phyloP scores from a whole-genome alignment of 2,888 invertebrate genomes.

The Leucania comma region DNA sequence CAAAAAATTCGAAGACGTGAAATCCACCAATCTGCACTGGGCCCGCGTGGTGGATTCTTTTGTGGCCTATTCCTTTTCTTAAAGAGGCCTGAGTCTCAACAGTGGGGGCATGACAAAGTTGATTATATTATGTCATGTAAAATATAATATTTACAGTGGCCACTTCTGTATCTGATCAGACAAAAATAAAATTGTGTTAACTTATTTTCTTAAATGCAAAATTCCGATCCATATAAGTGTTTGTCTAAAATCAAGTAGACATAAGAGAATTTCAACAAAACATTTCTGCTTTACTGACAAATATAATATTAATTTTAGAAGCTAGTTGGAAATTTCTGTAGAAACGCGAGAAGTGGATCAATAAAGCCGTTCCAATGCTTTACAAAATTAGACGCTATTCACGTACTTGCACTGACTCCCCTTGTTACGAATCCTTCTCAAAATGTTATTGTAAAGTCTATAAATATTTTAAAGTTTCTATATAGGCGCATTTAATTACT shows the following conservation, averaged over 20 bases:
- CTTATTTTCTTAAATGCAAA: background rate
- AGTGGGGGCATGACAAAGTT: no score
- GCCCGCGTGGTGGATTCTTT: no score
- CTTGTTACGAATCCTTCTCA: slow-evolving; percentile 29
- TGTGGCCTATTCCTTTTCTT: no score
- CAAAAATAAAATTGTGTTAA: background rate
- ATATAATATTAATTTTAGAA: slow-evolving; percentile 39
- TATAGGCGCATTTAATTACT: no score
- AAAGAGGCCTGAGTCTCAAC: no score
- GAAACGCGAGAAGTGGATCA: slow-evolving; percentile 26
- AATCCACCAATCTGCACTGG: no score
- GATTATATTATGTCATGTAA: background rate
- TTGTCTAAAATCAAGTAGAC: background rate
- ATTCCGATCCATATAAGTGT: background rate
- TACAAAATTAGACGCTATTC: slow-evolving; percentile 54
- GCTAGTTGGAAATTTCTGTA: slow-evolving; percentile 27
- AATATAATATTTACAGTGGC: background rate
- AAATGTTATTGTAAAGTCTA: slow-evolving; percentile 43
- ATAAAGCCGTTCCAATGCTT: slow-evolving; percentile 50
- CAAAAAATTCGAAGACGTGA: no score
- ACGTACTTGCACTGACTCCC: slow-evolving; percentile 14
- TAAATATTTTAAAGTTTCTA: slow-evolving; percentile 37
- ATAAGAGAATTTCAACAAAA: slow-evolving; percentile 12
- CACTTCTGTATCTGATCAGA: background rate
- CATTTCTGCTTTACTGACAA: slow-evolving; percentile 9